phyloP scores from a whole-genome alignment of 2,797 vertebrate species.

The Spizella passerina region DNA sequence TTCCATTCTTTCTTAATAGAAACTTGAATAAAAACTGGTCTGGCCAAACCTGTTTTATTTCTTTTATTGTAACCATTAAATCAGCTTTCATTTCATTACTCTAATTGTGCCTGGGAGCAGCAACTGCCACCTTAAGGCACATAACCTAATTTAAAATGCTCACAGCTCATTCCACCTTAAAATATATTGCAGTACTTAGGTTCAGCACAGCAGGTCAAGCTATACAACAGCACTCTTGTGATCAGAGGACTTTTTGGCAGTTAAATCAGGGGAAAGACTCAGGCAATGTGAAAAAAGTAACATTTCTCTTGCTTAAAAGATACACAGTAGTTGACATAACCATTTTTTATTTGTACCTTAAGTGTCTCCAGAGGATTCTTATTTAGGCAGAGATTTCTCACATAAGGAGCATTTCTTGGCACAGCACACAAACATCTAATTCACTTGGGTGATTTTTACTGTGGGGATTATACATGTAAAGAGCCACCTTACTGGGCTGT shows the following conservation, averaged over 20 bases:
- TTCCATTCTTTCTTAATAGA: not conserved
- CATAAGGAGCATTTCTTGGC: slow-evolving; percentile 48
- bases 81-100: slow-evolving; percentile 32
- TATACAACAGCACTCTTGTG: slow-evolving; percentile 24
- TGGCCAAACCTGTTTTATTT: not conserved
- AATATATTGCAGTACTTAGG: slow-evolving; percentile 46
- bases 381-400: slow-evolving; percentile 68
- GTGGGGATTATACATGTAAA: slow-evolving; percentile 58
- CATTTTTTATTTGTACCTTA: slow-evolving; percentile 65
- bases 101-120: slow-evolving; percentile 48
- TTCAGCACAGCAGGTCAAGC: slow-evolving; percentile 49
- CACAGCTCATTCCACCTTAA: slow-evolving; percentile 59
- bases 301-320: slow-evolving; percentile 72
- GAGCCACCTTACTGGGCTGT: slow-evolving; percentile 32
- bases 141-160: slow-evolving; percentile 38
- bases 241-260: slow-evolving; percentile 61
- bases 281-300: not conserved
- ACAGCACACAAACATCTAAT: slow-evolving; percentile 62
- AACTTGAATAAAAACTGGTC: not conserved
- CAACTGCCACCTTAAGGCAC: slow-evolving; percentile 41
- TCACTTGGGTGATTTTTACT: slow-evolving; percentile 68
- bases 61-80: slow-evolving; percentile 37
- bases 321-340: slow-evolving; percentile 57
- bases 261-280: slow-evolving; percentile 38
- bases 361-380: slow-evolving; percentile 70